These are phyloP conservation scores for Axinella damicornis DNA, from an alignment of 37 sponge, comb jelly and placozoan species.

Conservation along the genomic window DNA sequence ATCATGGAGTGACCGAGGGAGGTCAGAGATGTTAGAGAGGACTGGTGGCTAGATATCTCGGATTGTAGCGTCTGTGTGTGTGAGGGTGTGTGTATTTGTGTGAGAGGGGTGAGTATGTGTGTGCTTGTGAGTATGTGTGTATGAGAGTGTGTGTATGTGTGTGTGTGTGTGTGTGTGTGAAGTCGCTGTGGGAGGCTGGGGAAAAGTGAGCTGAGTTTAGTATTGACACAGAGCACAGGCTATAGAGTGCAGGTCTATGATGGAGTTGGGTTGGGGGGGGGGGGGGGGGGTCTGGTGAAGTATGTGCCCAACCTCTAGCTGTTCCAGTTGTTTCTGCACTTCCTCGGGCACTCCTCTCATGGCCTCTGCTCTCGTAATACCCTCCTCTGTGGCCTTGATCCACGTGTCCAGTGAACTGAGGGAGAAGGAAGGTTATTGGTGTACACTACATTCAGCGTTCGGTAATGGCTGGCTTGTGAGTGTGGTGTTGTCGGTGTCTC, in stretches of 20 bases:
- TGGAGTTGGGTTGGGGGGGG: too few relatives aligned
- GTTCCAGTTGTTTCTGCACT: conserved; percentile 47
- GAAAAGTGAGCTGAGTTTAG: background rate
- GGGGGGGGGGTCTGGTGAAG: too few relatives aligned
- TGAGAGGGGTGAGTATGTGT: background rate
- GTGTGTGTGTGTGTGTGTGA: background rate
- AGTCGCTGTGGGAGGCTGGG: background rate
- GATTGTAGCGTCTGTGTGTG: conserved; percentile 9
- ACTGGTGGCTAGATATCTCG: conserved; percentile 31
- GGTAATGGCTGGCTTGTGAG: too few relatives aligned
- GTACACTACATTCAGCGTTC: too few relatives aligned
- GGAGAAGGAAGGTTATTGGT: too few relatives aligned
- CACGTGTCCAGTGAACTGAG: conserved; percentile 35
- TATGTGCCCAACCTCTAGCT: conserved; percentile 14
- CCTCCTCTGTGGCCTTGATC: conserved; percentile 27
- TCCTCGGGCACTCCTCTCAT: conserved; percentile 52
- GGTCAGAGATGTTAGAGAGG: conserved; percentile 2
- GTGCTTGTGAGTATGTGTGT: background rate
- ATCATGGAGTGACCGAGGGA: conserved; percentile 30
- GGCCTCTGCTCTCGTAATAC: conserved; percentile 11
- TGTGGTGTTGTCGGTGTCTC: too few relatives aligned
- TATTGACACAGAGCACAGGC: too few relatives aligned
- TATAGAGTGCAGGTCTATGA: too few relatives aligned
- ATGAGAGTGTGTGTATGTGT: background rate
- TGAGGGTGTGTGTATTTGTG: too few relatives aligned